phyloP scores from a whole-genome alignment of 2,113 vertebrate species.

The Ptyas mucosa region DNA sequence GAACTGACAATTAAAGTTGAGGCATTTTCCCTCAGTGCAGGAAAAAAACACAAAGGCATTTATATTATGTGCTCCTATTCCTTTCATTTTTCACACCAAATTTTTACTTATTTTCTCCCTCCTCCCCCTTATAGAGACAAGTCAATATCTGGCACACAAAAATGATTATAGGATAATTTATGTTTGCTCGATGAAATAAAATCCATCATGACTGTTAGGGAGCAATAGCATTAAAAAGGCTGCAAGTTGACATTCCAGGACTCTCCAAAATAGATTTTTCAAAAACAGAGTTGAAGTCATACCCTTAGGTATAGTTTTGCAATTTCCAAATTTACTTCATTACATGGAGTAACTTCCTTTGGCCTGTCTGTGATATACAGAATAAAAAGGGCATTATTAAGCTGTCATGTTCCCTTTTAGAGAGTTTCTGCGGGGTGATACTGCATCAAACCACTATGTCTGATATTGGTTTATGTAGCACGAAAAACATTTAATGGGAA shows the following conservation, averaged over 20 bases:
- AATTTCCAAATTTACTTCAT: constrained; percentile 44
- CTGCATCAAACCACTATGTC: background rate
- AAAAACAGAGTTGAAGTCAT: constrained; percentile 1
- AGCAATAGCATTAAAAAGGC: constrained; percentile 27
- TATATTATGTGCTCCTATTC: constrained; percentile 28
- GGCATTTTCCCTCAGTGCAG: constrained; percentile 44
- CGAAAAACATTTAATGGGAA: constrained; percentile 14
- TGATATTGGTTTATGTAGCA: constrained; percentile 13
- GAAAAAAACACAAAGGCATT: constrained; percentile 5
- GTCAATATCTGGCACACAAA: constrained; percentile 56
- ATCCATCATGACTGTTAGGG: constrained; percentile 65
- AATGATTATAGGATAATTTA: constrained; percentile 64
- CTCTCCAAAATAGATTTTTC: constrained; percentile 3
- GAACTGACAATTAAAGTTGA: constrained; percentile 55
- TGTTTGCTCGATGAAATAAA: constrained; percentile 66
- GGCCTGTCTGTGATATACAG: constrained; percentile 20
- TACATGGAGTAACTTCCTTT: constrained; percentile 9
- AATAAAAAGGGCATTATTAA: constrained; percentile 21
- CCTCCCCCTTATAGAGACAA: constrained; percentile 36
- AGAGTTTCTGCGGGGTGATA: background rate
- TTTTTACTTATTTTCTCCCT: constrained; percentile 35
- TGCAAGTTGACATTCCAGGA: constrained; percentile 35
- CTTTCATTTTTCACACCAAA: constrained; percentile 48
- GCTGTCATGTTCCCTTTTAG: constrained; percentile 10
- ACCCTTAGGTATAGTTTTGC: background rate